These are phyloP conservation scores for Spilarctia lutea DNA, from an alignment of 2,888 invertebrate genomes.

Conservation along the genomic window DNA sequence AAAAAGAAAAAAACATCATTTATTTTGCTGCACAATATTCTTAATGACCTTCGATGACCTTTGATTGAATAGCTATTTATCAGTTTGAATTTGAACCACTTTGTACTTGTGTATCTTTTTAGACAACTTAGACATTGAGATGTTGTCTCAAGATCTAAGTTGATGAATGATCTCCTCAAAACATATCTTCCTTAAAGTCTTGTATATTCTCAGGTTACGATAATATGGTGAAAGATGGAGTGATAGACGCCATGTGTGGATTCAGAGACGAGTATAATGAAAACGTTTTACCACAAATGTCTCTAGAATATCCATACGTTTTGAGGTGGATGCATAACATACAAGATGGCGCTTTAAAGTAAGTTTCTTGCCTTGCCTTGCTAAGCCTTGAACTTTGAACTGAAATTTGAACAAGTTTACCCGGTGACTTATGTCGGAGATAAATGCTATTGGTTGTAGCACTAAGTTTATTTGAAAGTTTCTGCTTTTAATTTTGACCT, in stretches of 20 bases:
- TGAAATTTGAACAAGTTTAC: too few relatives aligned
- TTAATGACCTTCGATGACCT: too few relatives aligned
- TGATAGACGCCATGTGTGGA: conserved; percentile 19
- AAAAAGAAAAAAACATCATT: too few relatives aligned
- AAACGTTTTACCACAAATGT: conserved; percentile 53
- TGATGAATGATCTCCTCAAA: not conserved
- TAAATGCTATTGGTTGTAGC: too few relatives aligned
- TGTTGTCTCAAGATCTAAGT: not conserved
- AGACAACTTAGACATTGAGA: not conserved
- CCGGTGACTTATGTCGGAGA: too few relatives aligned
- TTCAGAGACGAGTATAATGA: conserved; percentile 63
- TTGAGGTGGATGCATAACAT: conserved; percentile 64
- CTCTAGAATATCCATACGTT: conserved; percentile 32
- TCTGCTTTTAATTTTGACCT: too few relatives aligned
- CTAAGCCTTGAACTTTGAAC: too few relatives aligned
- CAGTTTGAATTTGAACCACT: not conserved
- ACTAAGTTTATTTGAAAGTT: too few relatives aligned
- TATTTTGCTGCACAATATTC: too few relatives aligned
- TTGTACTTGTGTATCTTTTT: not conserved
- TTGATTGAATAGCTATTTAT: too few relatives aligned
- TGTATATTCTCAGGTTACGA: not conserved
- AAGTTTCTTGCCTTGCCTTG: conserved; percentile 26
- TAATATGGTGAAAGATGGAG: not conserved
- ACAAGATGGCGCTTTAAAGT: conserved; percentile 64
- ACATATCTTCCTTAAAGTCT: not conserved